Evolutionary conservation across 2,113 vertebrate genomes (phyloP).

Genomic region (Nothoprocta pentlandii): DNA sequence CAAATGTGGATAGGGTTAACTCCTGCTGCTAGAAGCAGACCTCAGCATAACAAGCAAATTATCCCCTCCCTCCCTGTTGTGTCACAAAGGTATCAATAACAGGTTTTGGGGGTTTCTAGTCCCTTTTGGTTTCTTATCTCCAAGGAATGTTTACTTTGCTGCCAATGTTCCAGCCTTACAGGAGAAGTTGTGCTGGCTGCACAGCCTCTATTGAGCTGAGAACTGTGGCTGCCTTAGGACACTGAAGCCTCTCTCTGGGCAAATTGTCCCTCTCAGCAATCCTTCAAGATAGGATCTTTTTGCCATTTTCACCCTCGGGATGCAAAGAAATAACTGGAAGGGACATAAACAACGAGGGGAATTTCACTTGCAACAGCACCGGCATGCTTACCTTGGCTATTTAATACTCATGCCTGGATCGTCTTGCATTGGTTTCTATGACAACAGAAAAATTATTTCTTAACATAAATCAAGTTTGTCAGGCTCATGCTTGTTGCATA

Average conservation of each 20-base stretch:
- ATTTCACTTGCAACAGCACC: conserved; percentile 21
- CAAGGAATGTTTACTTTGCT: background rate
- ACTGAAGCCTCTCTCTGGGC: background rate
- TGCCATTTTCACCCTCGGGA: background rate
- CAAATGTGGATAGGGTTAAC: background rate
- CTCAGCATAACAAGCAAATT: background rate
- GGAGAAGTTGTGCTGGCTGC: background rate
- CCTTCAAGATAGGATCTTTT: background rate
- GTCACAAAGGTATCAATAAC: rapidly evolving
- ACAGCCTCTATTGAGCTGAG: background rate
- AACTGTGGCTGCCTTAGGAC: background rate
- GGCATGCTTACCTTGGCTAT: background rate
- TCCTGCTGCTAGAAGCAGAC: background rate
- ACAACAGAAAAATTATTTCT: conserved; percentile 58
- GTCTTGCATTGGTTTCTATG: conserved; percentile 67
- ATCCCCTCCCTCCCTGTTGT: background rate
- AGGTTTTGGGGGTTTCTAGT: background rate
- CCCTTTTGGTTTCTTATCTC: background rate
- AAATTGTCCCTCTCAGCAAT: background rate
- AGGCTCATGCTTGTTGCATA: conserved; percentile 38
- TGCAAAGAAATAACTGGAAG: background rate
- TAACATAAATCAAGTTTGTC: conserved; percentile 69
- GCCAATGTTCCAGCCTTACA: background rate
- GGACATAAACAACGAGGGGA: background rate
- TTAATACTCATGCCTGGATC: conserved; percentile 30